phyloP scores from a whole-genome alignment of 1,140 invertebrate species.

The Megalopta genalis region DNA sequence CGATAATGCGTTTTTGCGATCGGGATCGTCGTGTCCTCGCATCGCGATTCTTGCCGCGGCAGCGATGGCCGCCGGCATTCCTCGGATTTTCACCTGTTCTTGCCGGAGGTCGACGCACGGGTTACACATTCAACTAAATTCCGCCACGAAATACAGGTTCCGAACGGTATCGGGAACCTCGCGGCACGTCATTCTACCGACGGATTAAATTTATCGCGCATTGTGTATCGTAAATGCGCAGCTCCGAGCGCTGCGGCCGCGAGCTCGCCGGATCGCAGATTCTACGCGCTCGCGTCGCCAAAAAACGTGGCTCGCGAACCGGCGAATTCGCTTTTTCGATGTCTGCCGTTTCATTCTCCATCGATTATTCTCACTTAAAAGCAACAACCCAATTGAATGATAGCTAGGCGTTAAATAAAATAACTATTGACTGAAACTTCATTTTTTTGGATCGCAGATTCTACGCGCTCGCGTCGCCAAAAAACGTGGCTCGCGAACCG shows the following conservation, averaged over 20 bases:
- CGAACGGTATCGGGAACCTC: background rate
- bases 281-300: no score
- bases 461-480: no score
- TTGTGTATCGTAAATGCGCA: background rate
- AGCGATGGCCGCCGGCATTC: conserved; percentile 2
- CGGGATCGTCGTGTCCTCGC: background rate
- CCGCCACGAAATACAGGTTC: background rate
- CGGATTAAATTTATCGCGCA: background rate
- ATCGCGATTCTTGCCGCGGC: conserved; percentile 1
- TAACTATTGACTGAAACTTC: no score
- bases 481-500: no score
- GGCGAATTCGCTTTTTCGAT: no score
- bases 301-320: no score
- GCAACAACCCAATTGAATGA: no score
- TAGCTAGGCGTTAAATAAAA: no score
- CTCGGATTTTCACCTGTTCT: conserved; percentile 22
- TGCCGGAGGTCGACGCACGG: background rate
- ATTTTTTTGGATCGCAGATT: no score
- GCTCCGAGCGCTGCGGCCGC: no score
- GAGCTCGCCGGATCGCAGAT: background rate
- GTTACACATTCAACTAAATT: background rate
- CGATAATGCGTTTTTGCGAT: conserved; percentile 50
- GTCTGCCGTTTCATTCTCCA: no score
- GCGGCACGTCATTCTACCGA: background rate
- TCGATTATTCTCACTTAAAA: no score